These are phyloP conservation scores for Apocrypta bakeri DNA, from an alignment of 1,140 invertebrate genomes.

Conservation along the genomic window DNA sequence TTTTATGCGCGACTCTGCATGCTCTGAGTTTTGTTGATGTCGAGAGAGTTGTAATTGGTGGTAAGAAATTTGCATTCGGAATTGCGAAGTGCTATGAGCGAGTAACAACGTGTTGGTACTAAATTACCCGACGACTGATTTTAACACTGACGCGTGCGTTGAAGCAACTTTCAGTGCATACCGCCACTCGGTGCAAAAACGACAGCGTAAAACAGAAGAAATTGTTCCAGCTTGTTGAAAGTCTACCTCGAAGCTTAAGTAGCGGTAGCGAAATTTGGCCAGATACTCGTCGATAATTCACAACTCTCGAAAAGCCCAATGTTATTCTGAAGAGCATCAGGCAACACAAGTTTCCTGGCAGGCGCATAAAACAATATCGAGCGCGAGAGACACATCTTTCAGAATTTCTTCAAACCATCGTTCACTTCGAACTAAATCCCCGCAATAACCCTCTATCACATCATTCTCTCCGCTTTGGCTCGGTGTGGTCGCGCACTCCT, in stretches of 20 bases:
- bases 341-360: too few species aligned
- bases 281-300: not conserved
- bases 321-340: not conserved
- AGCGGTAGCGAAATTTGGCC: not conserved
- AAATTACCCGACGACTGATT: too few species aligned
- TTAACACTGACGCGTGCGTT: not conserved
- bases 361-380: not conserved
- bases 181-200: too few species aligned
- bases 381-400: not conserved
- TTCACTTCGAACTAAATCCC: not conserved
- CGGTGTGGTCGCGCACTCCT: not conserved
- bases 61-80: not conserved
- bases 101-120: too few species aligned
- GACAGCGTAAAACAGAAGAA: too few species aligned
- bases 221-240: too few species aligned
- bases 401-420: not conserved
- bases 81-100: not conserved
- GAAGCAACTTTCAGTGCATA: too few species aligned
- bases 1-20: not conserved
- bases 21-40: constrained; percentile 6
- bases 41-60: constrained; percentile 21
- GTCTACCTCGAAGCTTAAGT: not conserved
- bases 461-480: not conserved
- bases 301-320: not conserved
- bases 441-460: not conserved